A percentile compares a stretch with the other conserved stretches of the same genome.
These are phyloP conservation scores for Eupithecia tripunctaria DNA, from an alignment of 2,888 invertebrate genomes.

Conservation along the genomic window DNA sequence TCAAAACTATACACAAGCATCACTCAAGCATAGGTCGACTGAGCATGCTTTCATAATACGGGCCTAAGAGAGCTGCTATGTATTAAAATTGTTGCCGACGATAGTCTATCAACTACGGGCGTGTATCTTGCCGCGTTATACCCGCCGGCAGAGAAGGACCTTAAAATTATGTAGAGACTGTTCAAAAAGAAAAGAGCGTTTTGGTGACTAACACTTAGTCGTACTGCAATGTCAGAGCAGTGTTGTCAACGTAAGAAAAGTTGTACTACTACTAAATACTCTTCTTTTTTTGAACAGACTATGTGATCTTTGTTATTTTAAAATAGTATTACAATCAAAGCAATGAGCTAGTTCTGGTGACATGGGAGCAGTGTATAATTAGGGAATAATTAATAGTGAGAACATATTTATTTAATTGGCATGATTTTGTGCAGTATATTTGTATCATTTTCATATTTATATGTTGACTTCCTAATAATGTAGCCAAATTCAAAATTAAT, in stretches of 20 bases:
- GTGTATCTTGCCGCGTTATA: neutral
- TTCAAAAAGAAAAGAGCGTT: too few species aligned
- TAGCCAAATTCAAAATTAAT: constrained; percentile 17
- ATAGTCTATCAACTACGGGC: neutral
- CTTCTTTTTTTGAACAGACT: too few species aligned
- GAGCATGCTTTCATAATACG: too few species aligned
- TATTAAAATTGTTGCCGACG: neutral
- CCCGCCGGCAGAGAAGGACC: constrained; percentile 13
- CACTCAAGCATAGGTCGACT: too few species aligned
- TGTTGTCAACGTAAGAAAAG: too few species aligned
- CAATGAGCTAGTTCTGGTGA: constrained; percentile 38
- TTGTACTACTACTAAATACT: too few species aligned
- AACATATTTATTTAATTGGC: constrained; percentile 58
- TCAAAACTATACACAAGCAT: too few species aligned
- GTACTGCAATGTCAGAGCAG: too few species aligned
- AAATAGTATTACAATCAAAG: constrained; percentile 43
- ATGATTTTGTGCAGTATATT: constrained; percentile 51
- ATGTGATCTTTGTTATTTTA: constrained; percentile 27
- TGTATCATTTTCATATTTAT: constrained; percentile 44
- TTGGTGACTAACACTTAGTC: too few species aligned
- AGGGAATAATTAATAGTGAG: constrained; percentile 50
- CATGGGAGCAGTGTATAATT: constrained; percentile 52
- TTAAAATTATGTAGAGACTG: constrained; percentile 8
- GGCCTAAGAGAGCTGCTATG: too few species aligned
- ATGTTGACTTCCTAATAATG: constrained; percentile 39